A percentile compares a stretch with the other conserved stretches of the same genome.
Conservation (phyloP, 2,888 invertebrate species). For the Tinea semifulvella region DNA sequence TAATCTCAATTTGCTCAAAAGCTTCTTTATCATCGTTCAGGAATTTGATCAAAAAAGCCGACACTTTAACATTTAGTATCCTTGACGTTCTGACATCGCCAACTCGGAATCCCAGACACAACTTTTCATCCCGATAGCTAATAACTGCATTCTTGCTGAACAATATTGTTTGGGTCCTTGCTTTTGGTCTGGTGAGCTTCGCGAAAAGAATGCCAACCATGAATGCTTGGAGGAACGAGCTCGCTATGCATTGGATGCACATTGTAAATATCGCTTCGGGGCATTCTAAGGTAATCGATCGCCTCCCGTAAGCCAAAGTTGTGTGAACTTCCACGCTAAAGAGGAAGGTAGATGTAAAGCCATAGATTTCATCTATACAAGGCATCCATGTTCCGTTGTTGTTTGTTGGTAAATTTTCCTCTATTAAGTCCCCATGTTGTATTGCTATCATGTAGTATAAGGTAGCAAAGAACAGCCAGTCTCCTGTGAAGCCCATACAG, state of each 20-base stretch:
- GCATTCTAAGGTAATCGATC: conserved; percentile 90
- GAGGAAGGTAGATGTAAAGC: conserved; percentile 92
- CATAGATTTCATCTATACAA: conserved; percentile 85
- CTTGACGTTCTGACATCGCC: conserved; percentile 96
- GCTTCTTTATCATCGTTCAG: conserved; percentile 83
- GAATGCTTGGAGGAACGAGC: conserved; percentile 86
- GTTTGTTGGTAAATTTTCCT: conserved; percentile 66
- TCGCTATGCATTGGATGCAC: conserved; percentile 94
- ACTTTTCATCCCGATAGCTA: conserved; percentile 83
- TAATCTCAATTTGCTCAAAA: conserved; percentile 84
- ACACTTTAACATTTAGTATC: conserved; percentile 90
- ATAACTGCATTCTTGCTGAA: conserved; percentile 92
- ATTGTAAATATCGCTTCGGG: conserved; percentile 93
- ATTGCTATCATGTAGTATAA: conserved; percentile 93
- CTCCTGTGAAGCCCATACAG: conserved; percentile 81
- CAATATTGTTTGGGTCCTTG: conserved; percentile 90
- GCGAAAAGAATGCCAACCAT: conserved; percentile 92
- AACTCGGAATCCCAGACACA: conserved; percentile 90
- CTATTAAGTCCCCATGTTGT: conserved; percentile 86
- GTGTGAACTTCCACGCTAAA: conserved; percentile 97
- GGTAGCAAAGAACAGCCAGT: conserved; percentile 89
- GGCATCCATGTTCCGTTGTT: conserved; percentile 75
- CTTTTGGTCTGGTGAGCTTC: conserved; percentile 94
- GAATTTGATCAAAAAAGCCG: conserved; percentile 84
- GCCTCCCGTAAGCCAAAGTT: conserved; percentile 88